phyloP scores from a whole-genome alignment of 2,888 invertebrate species.

The Chirona hameri region DNA sequence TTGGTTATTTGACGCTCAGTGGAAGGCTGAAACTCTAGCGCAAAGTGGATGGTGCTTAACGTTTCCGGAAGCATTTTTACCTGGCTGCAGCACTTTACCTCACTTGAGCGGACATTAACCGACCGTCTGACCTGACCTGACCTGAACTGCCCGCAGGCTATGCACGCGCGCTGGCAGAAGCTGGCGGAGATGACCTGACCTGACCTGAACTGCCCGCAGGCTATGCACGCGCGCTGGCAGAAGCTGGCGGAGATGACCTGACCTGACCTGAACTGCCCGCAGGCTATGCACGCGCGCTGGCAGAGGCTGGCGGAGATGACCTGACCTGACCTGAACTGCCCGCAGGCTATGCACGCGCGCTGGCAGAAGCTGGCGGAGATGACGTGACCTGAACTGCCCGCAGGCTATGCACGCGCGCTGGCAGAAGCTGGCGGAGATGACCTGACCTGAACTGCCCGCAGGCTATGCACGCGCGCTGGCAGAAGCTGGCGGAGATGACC shows the following conservation, averaged over 20 bases:
- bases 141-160: neutral
- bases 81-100: too few species aligned
- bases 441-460: neutral
- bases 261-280: neutral
- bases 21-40: too few species aligned
- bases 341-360: constrained; percentile 32
- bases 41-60: too few species aligned
- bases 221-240: constrained; percentile 32
- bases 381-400: neutral
- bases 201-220: neutral
- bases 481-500: constrained; percentile 32
- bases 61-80: too few species aligned
- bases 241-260: constrained; percentile 32
- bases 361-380: constrained; percentile 31
- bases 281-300: constrained; percentile 32
- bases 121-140: too few species aligned
- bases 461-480: constrained; percentile 32
- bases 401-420: constrained; percentile 32
- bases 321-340: too few species aligned
- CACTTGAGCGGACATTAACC: too few species aligned
- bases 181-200: constrained; percentile 32
- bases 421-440: constrained; percentile 32
- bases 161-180: constrained; percentile 33
- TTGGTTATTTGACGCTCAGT: too few species aligned
- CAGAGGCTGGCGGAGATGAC: constrained; percentile 31